Base-by-base conservation (phyloP, 2,113 vertebrate species). In the Semicossyphus pulcher region DNA sequence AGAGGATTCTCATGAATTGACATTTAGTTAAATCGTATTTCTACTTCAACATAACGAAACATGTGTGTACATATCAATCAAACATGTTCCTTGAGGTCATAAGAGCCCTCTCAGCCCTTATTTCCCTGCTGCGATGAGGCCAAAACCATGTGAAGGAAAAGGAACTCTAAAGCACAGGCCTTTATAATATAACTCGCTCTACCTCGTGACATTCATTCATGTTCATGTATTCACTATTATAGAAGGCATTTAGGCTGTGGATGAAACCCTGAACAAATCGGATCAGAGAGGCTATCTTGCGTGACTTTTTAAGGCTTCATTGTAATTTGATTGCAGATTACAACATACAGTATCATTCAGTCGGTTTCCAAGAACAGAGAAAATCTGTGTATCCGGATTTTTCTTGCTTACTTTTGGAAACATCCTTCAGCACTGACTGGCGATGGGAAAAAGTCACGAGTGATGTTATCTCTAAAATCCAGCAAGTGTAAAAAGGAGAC, bases 381-480 rank as follows among this genome's bases (percentile, higher is more conserved):
- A n/a, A n/a, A n/a, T n/a, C n/a, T 6, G 8, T 31, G 10, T 12
- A 9, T 39, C 10, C 26, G 9, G 3, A 31, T 31, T 28, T 42
- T 37, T 10, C n/a, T 26, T 14, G 2, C 4, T 41, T n/a, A 61
- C 15, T 36, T 65, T 37, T 5, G 18, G 3, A 49, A 32, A 28
- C 11, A 2, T 32, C 72, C 21, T 20, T 26, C 49, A 28, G 15
- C 44, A 48, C 51, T 39, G 53, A 65, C 80, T 51, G 42, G 26
- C 62, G 45, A 2, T 51, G 26, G 74, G 45, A 76, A 75, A 80
- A 72, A 81, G 59, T 71, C 76, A 65, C 28, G n/a, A 56, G 41
- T 42, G 56, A 78, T 77, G 1, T 21, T 44, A 75, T 67, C 59
- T 64, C 18, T 47, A 1, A 64, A 45, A 64, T 52, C 15, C 44